Evolutionary conservation across 2,113 vertebrate species (phyloP), one percentile per base, ranked within the genome.

Genomic region (Syngnathus floridae): DNA sequence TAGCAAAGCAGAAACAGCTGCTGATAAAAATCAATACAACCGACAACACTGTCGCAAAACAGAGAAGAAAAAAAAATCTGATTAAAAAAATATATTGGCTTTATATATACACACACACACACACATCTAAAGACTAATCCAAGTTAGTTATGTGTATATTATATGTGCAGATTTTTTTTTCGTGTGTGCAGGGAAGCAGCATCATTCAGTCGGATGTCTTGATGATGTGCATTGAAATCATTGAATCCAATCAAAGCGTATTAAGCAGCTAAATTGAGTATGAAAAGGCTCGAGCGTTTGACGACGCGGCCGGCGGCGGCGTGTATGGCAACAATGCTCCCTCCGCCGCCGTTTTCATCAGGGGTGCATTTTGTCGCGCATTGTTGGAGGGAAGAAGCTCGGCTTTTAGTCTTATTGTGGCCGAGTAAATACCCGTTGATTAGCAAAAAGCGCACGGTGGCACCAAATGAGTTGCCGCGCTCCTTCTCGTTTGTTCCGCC

Each of bases 361-460:
- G 6, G 26, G 10, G 45, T 56, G 66, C 10, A 1, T 72, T 80
- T 74, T 76, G 56, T 68, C n/a, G 48, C 17, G 1, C 21, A 41
- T 69, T 76, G 60, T 69, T 73, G 36, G 35, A 38, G 65, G 76
- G 76, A 72, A 76, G 70, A 74, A 72, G 74, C 66, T 58, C 73
- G 66, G 69, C 67, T 79, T 58, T 65, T 46, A 37, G 64, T 76
- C 63, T 78, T 79, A 81, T 82, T 85, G 77, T 82, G 77, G 65
- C 73, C 76, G 76, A 62, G 77, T 66, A 72, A 85, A 81, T 74
- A 86, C 86, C 26, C 68, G 83, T 71, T 80, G 76, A 84, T 87
- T 70, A 79, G 72, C 67, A 87, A 83, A 83, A 87, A 80, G 79
- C 83, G 52, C 87, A 81, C 73, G 85, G 82, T 80, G 82, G 78